Percentiles rank a stretch among this genome's conserved stretches.
These are phyloP conservation scores for Holothuria scabra DNA, from an alignment of 53 echinoderm and acorn worm genomes.

Conservation along the genomic window DNA sequence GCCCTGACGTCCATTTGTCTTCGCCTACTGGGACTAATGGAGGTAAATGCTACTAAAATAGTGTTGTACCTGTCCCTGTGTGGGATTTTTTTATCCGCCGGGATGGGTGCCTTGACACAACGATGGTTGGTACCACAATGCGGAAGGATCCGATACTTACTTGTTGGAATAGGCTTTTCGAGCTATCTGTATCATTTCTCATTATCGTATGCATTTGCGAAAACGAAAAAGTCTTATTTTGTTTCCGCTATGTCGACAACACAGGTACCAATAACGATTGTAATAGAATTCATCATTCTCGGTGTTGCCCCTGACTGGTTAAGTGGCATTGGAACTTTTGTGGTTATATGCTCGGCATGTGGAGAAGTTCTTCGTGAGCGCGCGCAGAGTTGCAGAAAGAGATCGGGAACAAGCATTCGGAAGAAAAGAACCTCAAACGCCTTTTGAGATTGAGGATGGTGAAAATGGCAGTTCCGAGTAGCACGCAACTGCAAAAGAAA, in stretches of 20 bases:
- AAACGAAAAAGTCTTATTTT: constrained; percentile 5
- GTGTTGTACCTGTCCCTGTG: constrained; percentile 7
- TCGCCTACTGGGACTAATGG: constrained; percentile 24
- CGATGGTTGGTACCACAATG: constrained; percentile 8
- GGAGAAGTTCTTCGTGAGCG: constrained; percentile 14
- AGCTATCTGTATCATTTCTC: background rate
- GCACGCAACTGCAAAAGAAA: too few species aligned
- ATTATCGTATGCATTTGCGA: background rate
- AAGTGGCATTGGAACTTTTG: background rate
- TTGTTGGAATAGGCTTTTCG: constrained; percentile 12
- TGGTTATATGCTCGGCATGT: constrained; percentile 5
- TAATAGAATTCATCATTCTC: constrained; percentile 5
- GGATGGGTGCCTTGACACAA: background rate
- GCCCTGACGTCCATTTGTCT: constrained; percentile 6
- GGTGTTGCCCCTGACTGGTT: background rate
- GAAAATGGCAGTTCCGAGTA: too few species aligned
- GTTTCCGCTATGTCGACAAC: constrained; percentile 7
- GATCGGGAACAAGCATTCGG: too few species aligned
- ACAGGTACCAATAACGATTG: constrained; percentile 12
- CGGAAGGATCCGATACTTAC: background rate
- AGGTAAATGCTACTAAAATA: background rate
- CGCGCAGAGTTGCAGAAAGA: too few species aligned
- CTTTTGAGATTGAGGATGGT: too few species aligned
- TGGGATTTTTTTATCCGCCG: background rate
- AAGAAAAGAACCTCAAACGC: too few species aligned